Base-by-base conservation (phyloP, 2,113 vertebrate species). In the Hemicordylus capensis region DNA sequence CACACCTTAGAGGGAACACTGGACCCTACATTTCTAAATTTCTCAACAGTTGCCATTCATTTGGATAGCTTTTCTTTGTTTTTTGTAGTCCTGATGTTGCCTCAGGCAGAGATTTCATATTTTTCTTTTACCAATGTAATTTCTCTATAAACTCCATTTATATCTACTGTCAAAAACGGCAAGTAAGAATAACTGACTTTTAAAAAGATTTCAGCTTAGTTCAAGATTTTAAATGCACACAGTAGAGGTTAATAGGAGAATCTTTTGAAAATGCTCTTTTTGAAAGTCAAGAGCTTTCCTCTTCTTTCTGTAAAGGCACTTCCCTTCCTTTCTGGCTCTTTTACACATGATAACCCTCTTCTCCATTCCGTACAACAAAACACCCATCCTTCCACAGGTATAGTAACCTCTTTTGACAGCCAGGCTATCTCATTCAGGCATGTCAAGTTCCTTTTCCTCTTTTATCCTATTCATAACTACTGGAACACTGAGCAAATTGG, bases 271-370 rank as follows among this genome's bases (percentile, higher is more conserved):
- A 87, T 46, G 44, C 72, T 86, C 31, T 83, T 59, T 82, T 90
- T 89, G 81, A 89, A 93, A 87, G 80, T 79, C 86, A 92, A 88
- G 69, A 80, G 76, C 76, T 5, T 91, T 90, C 78, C 70, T 31
- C 80, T 89, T 85, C 76, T 74, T 90, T 69, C 67, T 87, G 22
- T 64, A 87, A 87, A 81, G 58, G 89, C 46, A 81, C 34, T n/a
- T 58, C 39, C 34, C 17, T 28, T 15, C 6, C 42, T 54, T 54
- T 17, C 12, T 12, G 51, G 51, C 51, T 54, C 51, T 12, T 54
- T 54, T 54, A 8, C 26, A 42, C 59, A n/a, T n/a, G n/a, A 28
- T 89, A 87, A 84, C 81, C 46, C 61, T 70, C 28, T 84, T 82
- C 28, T 31, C 66, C 39, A 15, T 88, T 31, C 83, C 76, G 70